Evolutionary conservation across 1,140 invertebrate species (phyloP), one percentile per base, ranked within the genome.

Genomic region (Lordiphosa clarofinis): DNA sequence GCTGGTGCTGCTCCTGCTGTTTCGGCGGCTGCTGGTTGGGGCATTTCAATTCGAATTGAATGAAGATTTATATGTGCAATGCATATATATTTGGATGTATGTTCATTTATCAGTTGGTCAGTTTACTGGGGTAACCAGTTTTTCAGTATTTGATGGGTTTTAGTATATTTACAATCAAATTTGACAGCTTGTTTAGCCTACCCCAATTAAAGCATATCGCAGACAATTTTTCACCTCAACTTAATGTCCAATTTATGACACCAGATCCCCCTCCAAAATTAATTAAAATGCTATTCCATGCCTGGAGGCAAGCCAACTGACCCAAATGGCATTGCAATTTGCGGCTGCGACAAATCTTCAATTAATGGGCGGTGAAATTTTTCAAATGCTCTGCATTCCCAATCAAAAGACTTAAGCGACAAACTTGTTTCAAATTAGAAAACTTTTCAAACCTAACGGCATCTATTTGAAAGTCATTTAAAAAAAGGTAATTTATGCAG

Each of bases 301-400:
- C 49, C 64, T 55, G 39, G 39, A 82, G 76, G 76, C 57, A 64
- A 68, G 65, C 38, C 48, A 48, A 44, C 60, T 62, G 74, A 75
- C 69, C 62, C 55, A 66, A 81, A 82, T 81, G 82, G 64, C 76
- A 64, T 60, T 72, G 72, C 67, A 70, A 70, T 70, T 71, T 62
- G 75, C 67, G 68, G 69, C 66, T 71, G 66, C 61, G 75, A 79
- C 76, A 76, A 81, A 81, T 81, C 76, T 61, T 66, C 76, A 68
- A 82, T 72, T 81, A 76, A 75, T 81, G 57, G 72, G 44, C 56
- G 71, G 76, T 63, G 72, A 82, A 81, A 81, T 75, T 75, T 61
- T 53, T 59, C 28, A 42, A 57, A 56, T 66, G 53, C 37, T 47
- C 12, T 24, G 21, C 50, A 12, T 36, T 21, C 33, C 47, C 24